Base-by-base conservation (phyloP, 1,140 invertebrate genomes). In the Sogatella furcifera region DNA sequence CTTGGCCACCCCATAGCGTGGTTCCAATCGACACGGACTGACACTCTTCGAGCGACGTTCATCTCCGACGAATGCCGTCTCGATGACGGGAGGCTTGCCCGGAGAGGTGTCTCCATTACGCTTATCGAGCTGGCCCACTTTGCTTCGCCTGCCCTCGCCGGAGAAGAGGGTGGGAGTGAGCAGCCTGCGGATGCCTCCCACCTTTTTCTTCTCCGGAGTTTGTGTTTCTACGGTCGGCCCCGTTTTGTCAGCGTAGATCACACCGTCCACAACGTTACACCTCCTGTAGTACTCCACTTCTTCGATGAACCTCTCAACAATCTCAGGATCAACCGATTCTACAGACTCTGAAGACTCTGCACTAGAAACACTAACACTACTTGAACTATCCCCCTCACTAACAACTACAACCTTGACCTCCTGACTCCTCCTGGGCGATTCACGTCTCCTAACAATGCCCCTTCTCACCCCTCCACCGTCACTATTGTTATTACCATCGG, bases 41-140 rank as follows among this genome's bases (percentile, higher is more conserved):
- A 64, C 63, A 38, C 63, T 64, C 22, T 62, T 58, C 1, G 63
- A 64, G 17, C 63, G 57, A 11, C 52, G 44, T 21, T 42, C 57
- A 19, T 57, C 55, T 19, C 58, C 61, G 21, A 64, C 54, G 38
- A 64, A 64, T 19, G 63, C 63, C 17, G 63, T 64, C 42, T 64
- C 63, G 2, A 62, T 59, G 6, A 64, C 44, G 11, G 60, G 53
- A 31, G 60, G 11, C 28, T 60, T 60, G 10, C 43, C 34, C 14
- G 54, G 41, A 13, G 59, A 55, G 31, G 34, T 10, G 46, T 49
- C 42, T 13, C 59, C 38, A 49, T 49, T 9, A 38, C 55, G 1
- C 46, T 28, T 15, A 31, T 54, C 53, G 31, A 28, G 34, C 21
- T 54, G 38, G 24, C 44, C 9, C 9, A 31, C 19, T 55, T 38